Evolutionary conservation across 1,140 invertebrate genomes (phyloP), one percentile per base, ranked within the genome.

Genomic region (Amyelois transitella): DNA sequence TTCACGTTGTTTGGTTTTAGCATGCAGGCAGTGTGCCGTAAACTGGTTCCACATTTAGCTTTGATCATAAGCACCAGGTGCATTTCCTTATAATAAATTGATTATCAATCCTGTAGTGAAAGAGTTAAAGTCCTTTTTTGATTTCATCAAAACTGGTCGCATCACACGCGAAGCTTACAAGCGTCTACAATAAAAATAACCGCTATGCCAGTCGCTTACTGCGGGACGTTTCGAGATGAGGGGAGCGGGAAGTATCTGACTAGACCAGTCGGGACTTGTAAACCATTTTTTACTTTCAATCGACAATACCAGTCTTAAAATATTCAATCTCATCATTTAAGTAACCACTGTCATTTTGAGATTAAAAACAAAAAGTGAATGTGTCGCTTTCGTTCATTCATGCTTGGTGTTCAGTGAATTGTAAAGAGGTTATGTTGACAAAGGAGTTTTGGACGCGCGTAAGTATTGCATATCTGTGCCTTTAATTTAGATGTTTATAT

Each of bases 401-500:
- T 49, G 17, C 12, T n/a, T 18, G 28, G 24, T 52, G 51, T 49
- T 49, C 50, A 18, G 50, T 53, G 17, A 38, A 50, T 20, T 43
- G 24, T 7, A 38, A 53, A 67, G 69, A 79, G 77, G 78, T 82
- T 82, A 84, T 84, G 81, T 84, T 81, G 66, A 79, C 77, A 64
- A 72, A 80, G 44, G 67, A 71, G 51, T 58, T 72, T 54, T 69
- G 70, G 62, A 55, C 60, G 19, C 54, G 65, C 47, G 81, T 84
- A 59, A 84, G 81, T 79, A 1, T 38, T 14, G 32, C 19, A 20
- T n/a, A 51, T 38, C n/a, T n/a, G n/a, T n/a, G n/a, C n/a, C n/a
- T n/a, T n/a, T n/a, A n/a, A n/a, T n/a, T n/a, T n/a, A n/a, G n/a
- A n/a, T n/a, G n/a, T n/a, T n/a, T n/a, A n/a, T n/a, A n/a, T n/a